Conservation (phyloP, 1,140 invertebrate species). For the Capitella teleta region DNA sequence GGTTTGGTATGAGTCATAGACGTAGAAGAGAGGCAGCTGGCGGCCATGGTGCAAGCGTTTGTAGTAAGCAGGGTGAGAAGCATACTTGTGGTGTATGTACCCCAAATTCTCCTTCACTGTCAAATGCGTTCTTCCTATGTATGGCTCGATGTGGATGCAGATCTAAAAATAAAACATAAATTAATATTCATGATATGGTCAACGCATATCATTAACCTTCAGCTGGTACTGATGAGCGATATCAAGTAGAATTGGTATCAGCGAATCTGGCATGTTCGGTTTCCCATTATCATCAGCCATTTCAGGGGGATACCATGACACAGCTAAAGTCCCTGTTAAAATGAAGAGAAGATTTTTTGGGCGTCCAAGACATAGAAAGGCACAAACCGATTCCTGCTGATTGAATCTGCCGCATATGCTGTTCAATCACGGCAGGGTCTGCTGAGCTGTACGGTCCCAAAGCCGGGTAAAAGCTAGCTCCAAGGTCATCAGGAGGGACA, state of each 20-base stretch:
- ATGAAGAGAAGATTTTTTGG: no score
- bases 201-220: constrained; percentile 27
- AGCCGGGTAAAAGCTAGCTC: constrained; percentile 43
- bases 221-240: constrained; percentile 33
- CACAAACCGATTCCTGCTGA: constrained; percentile 32
- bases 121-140: constrained; percentile 32
- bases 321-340: constrained; percentile 33
- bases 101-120: constrained; percentile 31
- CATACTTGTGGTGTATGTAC: constrained; percentile 42
- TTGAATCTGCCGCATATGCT: constrained; percentile 42
- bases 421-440: constrained; percentile 33
- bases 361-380: no score
- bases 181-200: background rate
- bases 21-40: constrained; percentile 42
- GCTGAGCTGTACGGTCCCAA: constrained; percentile 44
- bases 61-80: constrained; percentile 44
- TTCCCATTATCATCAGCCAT: constrained; percentile 32
- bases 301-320: constrained; percentile 42
- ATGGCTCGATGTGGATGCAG: constrained; percentile 46
- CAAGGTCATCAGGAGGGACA: constrained; percentile 43
- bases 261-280: constrained; percentile 21
- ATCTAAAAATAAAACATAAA: constrained; percentile 22
- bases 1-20: constrained; percentile 44
- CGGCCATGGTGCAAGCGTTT: constrained; percentile 17
- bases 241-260: constrained; percentile 35